Base-by-base conservation (phyloP, 2,113 vertebrate genomes). In the Steatornis caripensis region DNA sequence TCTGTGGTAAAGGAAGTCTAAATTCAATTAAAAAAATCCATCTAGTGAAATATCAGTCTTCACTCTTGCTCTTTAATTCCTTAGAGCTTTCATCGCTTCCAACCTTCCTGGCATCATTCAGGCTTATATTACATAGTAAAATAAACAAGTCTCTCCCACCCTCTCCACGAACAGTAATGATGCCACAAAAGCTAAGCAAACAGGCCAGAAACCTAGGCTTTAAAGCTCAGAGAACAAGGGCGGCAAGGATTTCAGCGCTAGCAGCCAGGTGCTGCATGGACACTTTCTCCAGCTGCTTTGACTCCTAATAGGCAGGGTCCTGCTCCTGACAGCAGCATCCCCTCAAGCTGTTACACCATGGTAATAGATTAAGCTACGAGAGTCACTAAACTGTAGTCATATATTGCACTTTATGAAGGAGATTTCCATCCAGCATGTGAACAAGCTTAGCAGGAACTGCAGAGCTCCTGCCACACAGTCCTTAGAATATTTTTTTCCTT, bases 221-320 rank as follows among this genome's bases (percentile, higher is more conserved):
- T 46, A 30, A 79, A 75, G 14, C 19, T 7, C 29, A 41, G 19
- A 41, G 26, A 76, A 37, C 41, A 43, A 12, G 15, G 27, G 6
- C 22, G 27, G 6, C 22, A 41, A 27, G 8, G 34, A 64, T 14
- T 49, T 49, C 22, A 15, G 36, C 26, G 32, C 20, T n/a, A 62
- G 34, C 43, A 54, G 9, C 14, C 15, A 39, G 32, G 29, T 0
- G 0, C 39, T 26, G 12, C 0, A 0, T 14, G 22, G 29, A 19
- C 12, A 18, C 23, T 16, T 51, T 12, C 36, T n/a, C 5, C 30
- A 51, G 41, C 36, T 37, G 20, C 32, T 84, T 70, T 6, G 19
- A 54, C 60, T 64, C 20, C 24, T 11, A 43, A 34, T 12, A 81
- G 27, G 20, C 57, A 75, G 5, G 13, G 21, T 61, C 26, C 55